phyloP scores from a whole-genome alignment of 2,888 invertebrate species.

The Bibio marci region DNA sequence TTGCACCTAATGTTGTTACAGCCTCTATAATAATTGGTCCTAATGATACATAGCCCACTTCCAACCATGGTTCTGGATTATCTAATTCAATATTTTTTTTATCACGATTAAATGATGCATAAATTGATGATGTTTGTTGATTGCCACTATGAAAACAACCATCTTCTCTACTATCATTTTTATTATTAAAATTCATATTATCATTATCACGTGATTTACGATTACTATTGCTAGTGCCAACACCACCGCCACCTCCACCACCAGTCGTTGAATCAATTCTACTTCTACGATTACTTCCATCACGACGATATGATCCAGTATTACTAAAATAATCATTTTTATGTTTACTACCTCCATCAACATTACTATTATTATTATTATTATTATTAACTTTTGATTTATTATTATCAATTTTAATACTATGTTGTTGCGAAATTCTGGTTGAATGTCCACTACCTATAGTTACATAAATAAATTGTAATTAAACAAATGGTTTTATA shows the following conservation, averaged over 20 bases:
- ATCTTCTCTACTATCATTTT: constrained; percentile 20
- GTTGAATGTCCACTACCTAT: constrained; percentile 26
- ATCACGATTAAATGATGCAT: constrained; percentile 8
- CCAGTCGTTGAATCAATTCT: no score
- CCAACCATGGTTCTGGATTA: constrained; percentile 64
- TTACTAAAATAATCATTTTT: no score
- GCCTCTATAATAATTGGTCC: constrained; percentile 84
- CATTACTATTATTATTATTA: no score
- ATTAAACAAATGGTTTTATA: constrained; percentile 36
- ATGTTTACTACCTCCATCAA: no score
- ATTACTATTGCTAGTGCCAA: not conserved
- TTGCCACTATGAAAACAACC: constrained; percentile 13
- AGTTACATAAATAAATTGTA: constrained; percentile 32
- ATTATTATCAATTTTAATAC: not conserved
- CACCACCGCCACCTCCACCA: no score
- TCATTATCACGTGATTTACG: constrained; percentile 18
- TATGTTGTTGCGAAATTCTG: constrained; percentile 16
- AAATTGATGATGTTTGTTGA: constrained; percentile 6
- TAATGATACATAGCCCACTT: constrained; percentile 77
- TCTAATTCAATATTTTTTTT: constrained; percentile 14
- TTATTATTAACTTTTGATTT: no score
- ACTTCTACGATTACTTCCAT: no score
- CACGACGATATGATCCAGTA: not conserved
- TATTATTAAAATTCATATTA: constrained; percentile 15
- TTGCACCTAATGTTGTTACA: constrained; percentile 61